These are phyloP conservation scores for Sicus ferrugineus DNA, from an alignment of 2,888 invertebrate species.

Conservation along the genomic window DNA sequence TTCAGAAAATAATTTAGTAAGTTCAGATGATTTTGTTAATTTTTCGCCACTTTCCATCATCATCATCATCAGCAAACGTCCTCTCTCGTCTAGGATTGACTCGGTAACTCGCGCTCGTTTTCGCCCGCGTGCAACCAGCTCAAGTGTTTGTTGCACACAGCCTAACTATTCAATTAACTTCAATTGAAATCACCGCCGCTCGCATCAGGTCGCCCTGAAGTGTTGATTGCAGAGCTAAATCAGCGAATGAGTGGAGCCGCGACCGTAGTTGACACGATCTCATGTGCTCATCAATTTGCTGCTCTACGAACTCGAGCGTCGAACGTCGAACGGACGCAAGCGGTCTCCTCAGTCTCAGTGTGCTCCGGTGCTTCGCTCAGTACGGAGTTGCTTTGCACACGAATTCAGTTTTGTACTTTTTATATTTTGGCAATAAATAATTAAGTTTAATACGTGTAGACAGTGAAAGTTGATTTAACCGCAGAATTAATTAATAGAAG, in stretches of 20 bases:
- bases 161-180: slow-evolving; percentile 22
- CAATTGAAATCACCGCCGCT: slow-evolving; percentile 11
- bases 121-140: neutral
- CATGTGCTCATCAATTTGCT: neutral
- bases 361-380: slow-evolving; percentile 8
- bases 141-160: slow-evolving; percentile 5
- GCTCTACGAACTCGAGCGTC: neutral
- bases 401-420: too few species aligned
- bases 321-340: slow-evolving; percentile 3
- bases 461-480: neutral
- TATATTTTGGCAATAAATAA: too few species aligned
- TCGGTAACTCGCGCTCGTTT: too few species aligned
- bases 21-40: too few species aligned
- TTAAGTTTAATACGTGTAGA: too few species aligned
- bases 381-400: slow-evolving; percentile 2
- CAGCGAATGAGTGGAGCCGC: neutral
- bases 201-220: slow-evolving; percentile 8
- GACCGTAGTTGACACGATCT: neutral
- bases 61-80: too few species aligned
- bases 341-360: slow-evolving; percentile 2
- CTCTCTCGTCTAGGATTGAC: too few species aligned
- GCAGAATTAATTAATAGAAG: neutral
- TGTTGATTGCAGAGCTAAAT: neutral
- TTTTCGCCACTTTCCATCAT: too few species aligned
- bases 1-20: too few species aligned